These are phyloP conservation scores for Arctopsyche grandis DNA, from an alignment of 1,140 invertebrate species.

Conservation along the genomic window DNA sequence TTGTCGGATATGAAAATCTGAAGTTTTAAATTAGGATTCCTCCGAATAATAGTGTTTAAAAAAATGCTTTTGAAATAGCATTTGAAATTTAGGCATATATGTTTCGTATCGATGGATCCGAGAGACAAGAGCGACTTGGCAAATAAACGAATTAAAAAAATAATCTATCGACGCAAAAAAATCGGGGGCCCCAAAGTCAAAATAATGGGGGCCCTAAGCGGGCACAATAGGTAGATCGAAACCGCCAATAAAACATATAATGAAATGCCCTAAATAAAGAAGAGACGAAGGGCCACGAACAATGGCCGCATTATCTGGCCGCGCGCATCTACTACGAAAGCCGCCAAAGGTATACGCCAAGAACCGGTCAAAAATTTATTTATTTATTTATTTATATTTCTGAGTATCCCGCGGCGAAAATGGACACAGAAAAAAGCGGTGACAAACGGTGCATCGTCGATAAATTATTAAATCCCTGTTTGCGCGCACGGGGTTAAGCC, in stretches of 20 bases:
- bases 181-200: background rate
- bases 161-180: background rate
- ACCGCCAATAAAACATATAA: conserved; percentile 28
- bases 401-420: conserved; percentile 21
- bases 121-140: no score
- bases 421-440: conserved; percentile 24
- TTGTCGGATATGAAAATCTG: no score
- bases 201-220: background rate
- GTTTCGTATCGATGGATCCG: no score
- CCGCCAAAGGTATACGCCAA: conserved; percentile 19
- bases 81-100: no score
- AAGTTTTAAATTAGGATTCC: no score
- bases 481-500: background rate
- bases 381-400: conserved; percentile 14
- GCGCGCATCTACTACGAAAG: conserved; percentile 7
- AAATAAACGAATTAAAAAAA: conserved; percentile 1
- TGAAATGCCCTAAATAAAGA: conserved; percentile 29
- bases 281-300: conserved; percentile 1
- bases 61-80: no score
- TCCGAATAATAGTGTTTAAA: no score
- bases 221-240: conserved; percentile 22
- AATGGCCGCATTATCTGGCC: conserved; percentile 17
- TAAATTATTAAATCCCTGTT: conserved; percentile 20
- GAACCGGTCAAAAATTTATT: conserved; percentile 25
- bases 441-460: conserved; percentile 9